Percentiles rank a stretch among this genome's conserved stretches.
Conservation (phyloP, 2,888 invertebrate species). For the Hirtodrosophila duncani region DNA sequence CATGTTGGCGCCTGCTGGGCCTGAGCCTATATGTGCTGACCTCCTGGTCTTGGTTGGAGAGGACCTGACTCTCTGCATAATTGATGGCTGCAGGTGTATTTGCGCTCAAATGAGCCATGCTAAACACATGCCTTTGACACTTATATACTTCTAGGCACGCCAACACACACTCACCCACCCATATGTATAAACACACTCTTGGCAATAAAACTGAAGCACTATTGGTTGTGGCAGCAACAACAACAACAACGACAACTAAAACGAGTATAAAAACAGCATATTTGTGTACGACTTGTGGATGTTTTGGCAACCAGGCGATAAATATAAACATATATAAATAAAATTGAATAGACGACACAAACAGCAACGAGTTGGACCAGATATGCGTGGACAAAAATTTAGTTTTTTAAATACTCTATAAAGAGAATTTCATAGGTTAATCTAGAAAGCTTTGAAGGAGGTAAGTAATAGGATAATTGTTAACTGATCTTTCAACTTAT, state of each 20-base stretch:
- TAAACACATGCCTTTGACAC: conserved; percentile 72
- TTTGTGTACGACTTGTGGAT: conserved; percentile 32
- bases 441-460: too few species aligned
- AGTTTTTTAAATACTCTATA: not conserved
- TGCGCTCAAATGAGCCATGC: conserved; percentile 69
- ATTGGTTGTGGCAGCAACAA: conserved; percentile 22
- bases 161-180: conserved; percentile 2
- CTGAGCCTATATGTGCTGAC: conserved; percentile 5
- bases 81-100: conserved; percentile 74
- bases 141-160: conserved; percentile 34
- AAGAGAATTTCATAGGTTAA: too few species aligned
- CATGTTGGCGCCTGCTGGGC: conserved; percentile 4
- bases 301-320: conserved; percentile 25
- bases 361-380: too few species aligned
- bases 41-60: too few species aligned
- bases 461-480: too few species aligned
- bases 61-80: conserved; percentile 61
- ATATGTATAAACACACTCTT: conserved; percentile 11
- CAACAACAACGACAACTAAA: conserved; percentile 10
- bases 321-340: conserved; percentile 50
- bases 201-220: conserved; percentile 40
- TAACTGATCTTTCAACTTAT: too few species aligned
- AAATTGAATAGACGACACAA: conserved; percentile 36
- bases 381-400: not conserved
- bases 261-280: conserved; percentile 39